Conservation (phyloP, 2,888 invertebrate species). For the Drosophila tanythrix region DNA sequence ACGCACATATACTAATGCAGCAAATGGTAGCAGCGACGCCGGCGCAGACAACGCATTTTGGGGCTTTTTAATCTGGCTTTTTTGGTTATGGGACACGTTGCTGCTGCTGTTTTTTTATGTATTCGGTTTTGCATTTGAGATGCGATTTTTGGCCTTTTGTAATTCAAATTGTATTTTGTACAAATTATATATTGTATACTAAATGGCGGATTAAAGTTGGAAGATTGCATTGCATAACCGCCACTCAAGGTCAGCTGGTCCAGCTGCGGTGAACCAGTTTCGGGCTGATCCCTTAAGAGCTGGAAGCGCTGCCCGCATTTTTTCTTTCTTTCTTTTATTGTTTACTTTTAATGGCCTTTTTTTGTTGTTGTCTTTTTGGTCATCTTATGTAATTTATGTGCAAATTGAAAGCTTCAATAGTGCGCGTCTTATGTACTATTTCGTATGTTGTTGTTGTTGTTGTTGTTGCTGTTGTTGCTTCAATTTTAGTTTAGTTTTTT, state of each 20-base stretch:
- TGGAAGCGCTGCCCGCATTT: constrained; percentile 12
- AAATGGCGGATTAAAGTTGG: constrained; percentile 14
- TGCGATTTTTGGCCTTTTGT: constrained; percentile 50
- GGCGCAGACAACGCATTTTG: constrained; percentile 40
- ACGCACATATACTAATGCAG: neutral
- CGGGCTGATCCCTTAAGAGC: constrained; percentile 44
- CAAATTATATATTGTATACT: constrained; percentile 46
- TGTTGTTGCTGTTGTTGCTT: constrained; percentile 2
- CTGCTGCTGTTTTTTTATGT: constrained; percentile 12
- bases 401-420: constrained; percentile 75
- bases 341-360: constrained; percentile 34
- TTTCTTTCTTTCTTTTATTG: constrained; percentile 16
- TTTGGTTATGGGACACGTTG: constrained; percentile 42
- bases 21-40: constrained; percentile 34
- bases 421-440: constrained; percentile 33
- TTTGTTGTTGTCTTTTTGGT: constrained; percentile 38
- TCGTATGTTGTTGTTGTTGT: neutral
- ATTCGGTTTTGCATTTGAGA: constrained; percentile 40
- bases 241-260: constrained; percentile 73
- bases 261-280: constrained; percentile 58
- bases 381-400: constrained; percentile 76
- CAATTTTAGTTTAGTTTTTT: constrained; percentile 20
- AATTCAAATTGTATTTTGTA: constrained; percentile 29
- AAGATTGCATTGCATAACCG: constrained; percentile 51
- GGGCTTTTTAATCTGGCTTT: constrained; percentile 33